phyloP scores from a whole-genome alignment of 2,797 vertebrate genomes.

The Cryptoblepharus egeriae region DNA sequence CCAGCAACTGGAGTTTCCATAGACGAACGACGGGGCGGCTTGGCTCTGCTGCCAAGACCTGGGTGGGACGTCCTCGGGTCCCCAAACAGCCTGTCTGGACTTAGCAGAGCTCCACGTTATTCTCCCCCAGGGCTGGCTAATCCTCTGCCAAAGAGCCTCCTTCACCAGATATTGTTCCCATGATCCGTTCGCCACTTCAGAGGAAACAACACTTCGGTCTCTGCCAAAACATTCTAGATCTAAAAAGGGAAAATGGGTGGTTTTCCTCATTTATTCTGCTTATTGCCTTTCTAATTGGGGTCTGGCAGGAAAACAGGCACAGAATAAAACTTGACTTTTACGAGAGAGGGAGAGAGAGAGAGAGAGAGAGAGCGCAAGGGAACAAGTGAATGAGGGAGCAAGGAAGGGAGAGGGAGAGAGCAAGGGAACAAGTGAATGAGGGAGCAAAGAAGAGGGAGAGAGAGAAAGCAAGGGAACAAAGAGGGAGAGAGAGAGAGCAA shows the following conservation, averaged over 20 bases:
- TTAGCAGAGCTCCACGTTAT: neutral
- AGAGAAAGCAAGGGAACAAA: too few species aligned
- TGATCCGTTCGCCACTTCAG: neutral
- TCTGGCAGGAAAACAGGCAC: neutral
- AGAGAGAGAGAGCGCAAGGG: neutral
- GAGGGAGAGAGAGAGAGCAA: too few species aligned
- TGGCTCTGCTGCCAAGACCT: neutral
- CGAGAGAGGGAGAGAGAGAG: neutral
- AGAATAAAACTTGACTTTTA: slow-evolving; percentile 16
- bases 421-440: neutral
- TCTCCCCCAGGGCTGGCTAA: neutral
- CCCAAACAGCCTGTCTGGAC: neutral
- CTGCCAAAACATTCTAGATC: neutral
- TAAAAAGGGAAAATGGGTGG: neutral
- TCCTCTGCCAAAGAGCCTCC: neutral
- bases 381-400: neutral
- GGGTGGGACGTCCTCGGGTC: neutral
- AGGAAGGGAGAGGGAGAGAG: neutral
- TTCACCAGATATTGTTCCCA: neutral
- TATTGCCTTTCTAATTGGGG: neutral
- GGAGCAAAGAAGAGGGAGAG: neutral
- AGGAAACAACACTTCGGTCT: neutral
- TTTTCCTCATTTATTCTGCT: neutral
- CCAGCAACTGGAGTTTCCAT: too few species aligned
- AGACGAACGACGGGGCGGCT: too few species aligned